A percentile compares a stretch with the other conserved stretches of the same genome.
Conservation (phyloP, 2,113 vertebrate species). For the Nibea albiflora region DNA sequence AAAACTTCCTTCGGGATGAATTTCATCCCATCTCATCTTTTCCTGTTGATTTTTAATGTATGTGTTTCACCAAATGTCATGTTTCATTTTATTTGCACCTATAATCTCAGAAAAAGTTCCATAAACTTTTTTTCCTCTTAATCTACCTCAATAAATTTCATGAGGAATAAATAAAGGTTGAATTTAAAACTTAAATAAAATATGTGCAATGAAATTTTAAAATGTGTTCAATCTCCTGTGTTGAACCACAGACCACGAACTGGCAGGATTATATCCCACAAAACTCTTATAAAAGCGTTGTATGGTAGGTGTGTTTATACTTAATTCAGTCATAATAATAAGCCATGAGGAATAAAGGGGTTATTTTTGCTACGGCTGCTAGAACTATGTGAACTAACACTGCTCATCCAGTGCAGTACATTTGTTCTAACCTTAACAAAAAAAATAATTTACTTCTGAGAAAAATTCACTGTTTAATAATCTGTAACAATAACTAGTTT, state of each 20-base stretch:
- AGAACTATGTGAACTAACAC: slow-evolving; percentile 11
- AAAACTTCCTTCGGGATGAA: neutral
- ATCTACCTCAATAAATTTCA: neutral
- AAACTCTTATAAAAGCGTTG: neutral
- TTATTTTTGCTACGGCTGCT: neutral
- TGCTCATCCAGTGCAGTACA: neutral
- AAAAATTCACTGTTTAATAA: neutral
- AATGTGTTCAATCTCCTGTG: neutral
- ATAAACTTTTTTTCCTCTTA: neutral
- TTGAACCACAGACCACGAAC: neutral
- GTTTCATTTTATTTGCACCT: neutral
- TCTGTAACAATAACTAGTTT: slow-evolving; percentile 5
- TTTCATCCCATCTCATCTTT: neutral
- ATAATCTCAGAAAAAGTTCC: neutral
- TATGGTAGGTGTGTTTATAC: neutral
- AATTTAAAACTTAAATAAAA: neutral
- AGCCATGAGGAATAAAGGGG: neutral
- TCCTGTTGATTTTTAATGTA: neutral
- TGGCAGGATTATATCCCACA: neutral
- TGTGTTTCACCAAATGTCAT: no score
- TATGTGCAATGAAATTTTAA: neutral
- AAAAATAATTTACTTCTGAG: no score
- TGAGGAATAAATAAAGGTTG: neutral
- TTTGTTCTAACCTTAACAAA: neutral
- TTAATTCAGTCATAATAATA: slow-evolving; percentile 13